These are phyloP conservation scores for Labeo rohita DNA, from an alignment of 2,113 vertebrate species.

Conservation along the genomic window DNA sequence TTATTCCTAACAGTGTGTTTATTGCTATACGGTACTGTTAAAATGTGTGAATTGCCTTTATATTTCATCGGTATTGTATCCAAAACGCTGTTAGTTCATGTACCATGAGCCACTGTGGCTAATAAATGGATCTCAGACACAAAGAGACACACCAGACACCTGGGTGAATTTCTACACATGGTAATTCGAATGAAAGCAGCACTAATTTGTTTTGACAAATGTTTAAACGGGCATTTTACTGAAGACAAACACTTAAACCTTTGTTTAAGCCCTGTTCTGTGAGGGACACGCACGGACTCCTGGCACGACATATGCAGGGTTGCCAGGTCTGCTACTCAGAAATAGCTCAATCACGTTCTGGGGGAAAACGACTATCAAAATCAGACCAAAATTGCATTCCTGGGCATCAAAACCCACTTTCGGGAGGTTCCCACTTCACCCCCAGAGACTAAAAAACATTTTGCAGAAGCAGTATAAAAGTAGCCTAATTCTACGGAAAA, in stretches of 20 bases:
- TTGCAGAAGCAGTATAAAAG: too few species aligned
- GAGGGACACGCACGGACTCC: neutral
- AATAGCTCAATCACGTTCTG: too few species aligned
- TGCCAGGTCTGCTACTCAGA: too few species aligned
- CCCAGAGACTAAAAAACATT: too few species aligned
- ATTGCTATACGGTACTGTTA: too few species aligned
- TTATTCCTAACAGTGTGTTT: neutral
- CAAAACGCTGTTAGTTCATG: neutral
- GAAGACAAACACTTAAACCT: constrained; percentile 36
- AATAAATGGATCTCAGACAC: neutral
- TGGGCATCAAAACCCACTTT: too few species aligned
- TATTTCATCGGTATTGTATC: neutral
- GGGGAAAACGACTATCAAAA: too few species aligned
- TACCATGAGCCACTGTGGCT: neutral
- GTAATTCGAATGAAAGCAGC: neutral
- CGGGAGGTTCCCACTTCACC: too few species aligned
- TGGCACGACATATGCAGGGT: neutral
- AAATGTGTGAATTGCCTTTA: neutral
- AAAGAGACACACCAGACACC: neutral
- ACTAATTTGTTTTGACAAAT: constrained; percentile 52
- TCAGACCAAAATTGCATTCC: too few species aligned
- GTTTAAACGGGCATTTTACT: constrained; percentile 10
- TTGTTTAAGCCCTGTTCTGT: constrained; percentile 30
- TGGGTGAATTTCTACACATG: neutral
- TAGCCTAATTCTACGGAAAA: too few species aligned